Conservation (phyloP, 2,113 vertebrate genomes). For the Malaclemys terrapin region DNA sequence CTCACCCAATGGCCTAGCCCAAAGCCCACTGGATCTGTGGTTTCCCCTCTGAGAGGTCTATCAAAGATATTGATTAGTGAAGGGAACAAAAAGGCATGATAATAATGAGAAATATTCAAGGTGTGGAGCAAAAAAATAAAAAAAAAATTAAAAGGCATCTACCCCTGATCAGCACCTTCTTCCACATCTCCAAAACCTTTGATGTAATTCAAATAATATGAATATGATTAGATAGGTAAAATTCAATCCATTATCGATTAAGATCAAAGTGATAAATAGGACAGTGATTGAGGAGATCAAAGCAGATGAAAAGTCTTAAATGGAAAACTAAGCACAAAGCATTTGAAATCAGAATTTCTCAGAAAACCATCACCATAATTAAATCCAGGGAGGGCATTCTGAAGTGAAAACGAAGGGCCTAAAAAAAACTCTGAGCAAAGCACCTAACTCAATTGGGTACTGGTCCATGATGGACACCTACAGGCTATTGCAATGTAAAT, state of each 20-base stretch:
- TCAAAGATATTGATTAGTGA: not conserved
- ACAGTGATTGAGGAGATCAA: no score
- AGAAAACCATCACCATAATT: not conserved
- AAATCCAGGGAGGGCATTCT: not conserved
- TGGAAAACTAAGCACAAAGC: not conserved
- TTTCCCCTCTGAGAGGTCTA: no score
- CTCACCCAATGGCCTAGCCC: no score
- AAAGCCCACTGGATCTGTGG: no score
- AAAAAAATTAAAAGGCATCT: no score
- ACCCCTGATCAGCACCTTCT: no score
- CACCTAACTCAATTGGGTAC: not conserved
- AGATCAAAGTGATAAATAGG: no score
- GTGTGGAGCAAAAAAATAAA: not conserved
- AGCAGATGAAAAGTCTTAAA: not conserved
- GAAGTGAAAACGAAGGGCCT: not conserved
- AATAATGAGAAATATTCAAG: not conserved
- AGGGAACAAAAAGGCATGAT: not conserved
- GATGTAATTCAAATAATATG: no score
- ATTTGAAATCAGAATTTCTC: not conserved
- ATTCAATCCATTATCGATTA: no score
- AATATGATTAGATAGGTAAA: no score
- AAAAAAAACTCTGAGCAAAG: not conserved
- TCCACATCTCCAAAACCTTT: no score
- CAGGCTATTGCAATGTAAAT: not conserved
- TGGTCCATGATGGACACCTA: not conserved